Evolutionary conservation across 1,140 invertebrate genomes (phyloP), one percentile per base, ranked within the genome.

Genomic region (Panagrolaimus sp.): DNA sequence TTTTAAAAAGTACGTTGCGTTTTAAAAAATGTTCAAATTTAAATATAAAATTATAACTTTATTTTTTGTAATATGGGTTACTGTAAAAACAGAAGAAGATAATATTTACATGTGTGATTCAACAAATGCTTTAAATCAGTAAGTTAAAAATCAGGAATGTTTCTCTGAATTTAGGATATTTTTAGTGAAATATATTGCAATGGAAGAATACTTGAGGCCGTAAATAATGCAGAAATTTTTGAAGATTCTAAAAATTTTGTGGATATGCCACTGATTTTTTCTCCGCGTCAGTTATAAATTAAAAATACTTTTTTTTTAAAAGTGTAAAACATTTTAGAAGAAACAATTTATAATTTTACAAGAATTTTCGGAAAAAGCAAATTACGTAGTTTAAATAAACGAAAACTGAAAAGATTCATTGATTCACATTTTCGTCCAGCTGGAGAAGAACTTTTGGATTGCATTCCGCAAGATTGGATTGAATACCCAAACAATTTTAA

Each of bases 241-340:
- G 84, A 85, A 2, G 91, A 94, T 77, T 92, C 90, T 7, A 94
- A 94, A 84, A 89, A 90, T 0, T 93, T 93, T 83, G 91, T 94
- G 15, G 92, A 93, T 80, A 89, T 91, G 87, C 90, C 90, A 78
- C 86, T 91, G 80, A 87, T 88, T 71, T 79, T 70, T 63, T 65
- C 68, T 64, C 77, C 77, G 2, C 32, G 32, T 38, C 2, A 7
- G 32, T 38, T 38, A 7, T 38, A 2, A 38, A 38, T n/a, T n/a
- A 38, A 7, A 38, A 4, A 7, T 38, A 38, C 2, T 38, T 38
- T 2, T 38, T 38, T 38, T 38, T 7, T 38, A 38, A 38, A 38
- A 38, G 7, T 38, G 2, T 2, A 38, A 38, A 38, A 38, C 2
- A 38, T 38, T 38, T 38, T 4, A 55, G 68, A 70, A 9, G 68